Evolutionary conservation across 2,113 vertebrate genomes (phyloP).

Genomic region (Zapus hudsonius): DNA sequence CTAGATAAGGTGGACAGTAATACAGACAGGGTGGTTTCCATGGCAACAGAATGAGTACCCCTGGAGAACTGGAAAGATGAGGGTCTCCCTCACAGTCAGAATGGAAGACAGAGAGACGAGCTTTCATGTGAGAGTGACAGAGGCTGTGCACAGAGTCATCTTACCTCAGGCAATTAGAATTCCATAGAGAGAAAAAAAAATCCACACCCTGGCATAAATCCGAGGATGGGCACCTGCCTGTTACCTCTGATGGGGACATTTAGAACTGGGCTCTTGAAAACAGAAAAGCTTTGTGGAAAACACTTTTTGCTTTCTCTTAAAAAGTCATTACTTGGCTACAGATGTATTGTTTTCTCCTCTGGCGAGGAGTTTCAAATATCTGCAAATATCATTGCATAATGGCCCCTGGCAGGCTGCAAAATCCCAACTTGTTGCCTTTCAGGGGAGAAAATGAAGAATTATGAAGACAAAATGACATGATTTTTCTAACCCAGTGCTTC

Average conservation of each 20-base stretch:
- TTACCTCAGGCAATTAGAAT: slow-evolving; percentile 29
- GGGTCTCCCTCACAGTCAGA: not conserved
- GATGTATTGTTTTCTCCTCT: slow-evolving; percentile 63
- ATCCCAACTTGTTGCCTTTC: slow-evolving; percentile 69
- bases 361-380: slow-evolving; percentile 57
- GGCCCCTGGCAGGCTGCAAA: slow-evolving; percentile 55
- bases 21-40: not conserved
- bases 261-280: slow-evolving; percentile 42
- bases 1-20: not conserved
- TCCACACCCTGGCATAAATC: not conserved
- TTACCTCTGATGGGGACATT: not conserved
- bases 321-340: slow-evolving; percentile 68
- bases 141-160: not conserved
- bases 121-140: not conserved
- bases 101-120: not conserved
- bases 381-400: slow-evolving; percentile 71
- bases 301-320: slow-evolving; percentile 65
- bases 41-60: not conserved
- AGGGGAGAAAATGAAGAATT: slow-evolving; percentile 60
- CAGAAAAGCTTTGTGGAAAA: slow-evolving; percentile 46
- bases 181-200: not conserved
- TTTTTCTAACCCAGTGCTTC: slow-evolving; percentile 33
- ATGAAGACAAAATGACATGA: slow-evolving; percentile 44
- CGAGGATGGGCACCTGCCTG: not conserved
- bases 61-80: not conserved